These are phyloP conservation scores for Leistus spinibarbis DNA, from an alignment of 2,888 invertebrate species.

Conservation along the genomic window DNA sequence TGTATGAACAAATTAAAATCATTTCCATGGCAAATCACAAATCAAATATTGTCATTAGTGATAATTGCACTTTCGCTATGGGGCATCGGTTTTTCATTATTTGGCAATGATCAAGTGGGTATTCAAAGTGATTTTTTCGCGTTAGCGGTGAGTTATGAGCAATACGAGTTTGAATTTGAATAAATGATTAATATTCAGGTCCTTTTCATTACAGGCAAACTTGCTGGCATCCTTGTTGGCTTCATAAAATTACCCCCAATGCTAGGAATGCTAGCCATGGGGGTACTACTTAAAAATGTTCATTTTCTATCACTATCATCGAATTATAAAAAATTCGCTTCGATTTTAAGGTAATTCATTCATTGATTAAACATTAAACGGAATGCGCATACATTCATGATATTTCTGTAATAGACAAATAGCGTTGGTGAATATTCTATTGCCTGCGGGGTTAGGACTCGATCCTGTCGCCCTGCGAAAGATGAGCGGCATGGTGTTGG, in stretches of 20 bases:
- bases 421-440: conserved; percentile 68
- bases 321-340: conserved; percentile 58
- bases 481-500: conserved; percentile 61
- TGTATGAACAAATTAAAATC: not conserved
- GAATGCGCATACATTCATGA: not conserved
- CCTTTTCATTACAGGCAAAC: conserved; percentile 48
- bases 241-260: conserved; percentile 60
- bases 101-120: conserved; percentile 49
- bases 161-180: not conserved
- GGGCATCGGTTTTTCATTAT: conserved; percentile 53
- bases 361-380: not conserved
- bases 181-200: conserved; percentile 42
- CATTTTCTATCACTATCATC: conserved; percentile 57
- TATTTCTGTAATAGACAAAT: conserved; percentile 58
- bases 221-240: conserved; percentile 44
- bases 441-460: conserved; percentile 68
- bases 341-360: conserved; percentile 57
- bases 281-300: conserved; percentile 61
- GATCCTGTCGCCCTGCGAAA: conserved; percentile 64
- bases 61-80: conserved; percentile 54
- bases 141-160: conserved; percentile 43
- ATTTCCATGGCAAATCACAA: conserved; percentile 7
- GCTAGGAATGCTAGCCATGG: conserved; percentile 68
- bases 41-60: conserved; percentile 49
- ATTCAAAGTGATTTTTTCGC: conserved; percentile 45